Percentiles rank a stretch among this genome's conserved stretches.
Evolutionary conservation across 1,140 invertebrate genomes (phyloP).

Genomic region (Brachionus sp.): DNA sequence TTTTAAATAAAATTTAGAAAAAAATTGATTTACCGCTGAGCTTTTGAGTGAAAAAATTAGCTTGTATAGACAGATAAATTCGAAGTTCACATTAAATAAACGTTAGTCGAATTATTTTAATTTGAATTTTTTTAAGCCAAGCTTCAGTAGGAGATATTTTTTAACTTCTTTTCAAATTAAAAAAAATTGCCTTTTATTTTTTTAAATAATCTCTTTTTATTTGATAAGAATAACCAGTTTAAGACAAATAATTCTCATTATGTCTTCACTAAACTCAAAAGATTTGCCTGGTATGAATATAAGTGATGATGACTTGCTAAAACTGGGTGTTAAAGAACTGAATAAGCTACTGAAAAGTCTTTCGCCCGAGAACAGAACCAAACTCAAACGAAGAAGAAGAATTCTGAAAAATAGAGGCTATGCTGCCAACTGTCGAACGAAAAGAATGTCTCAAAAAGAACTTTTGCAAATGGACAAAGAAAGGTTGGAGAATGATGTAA

Average conservation of each 20-base stretch:
- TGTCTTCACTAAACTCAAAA: background rate
- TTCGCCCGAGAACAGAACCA: constrained; percentile 79
- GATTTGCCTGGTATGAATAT: background rate
- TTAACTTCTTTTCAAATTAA: background rate
- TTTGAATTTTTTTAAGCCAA: background rate
- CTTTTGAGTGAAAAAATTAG: too few relatives aligned
- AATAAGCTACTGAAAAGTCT: constrained; percentile 88
- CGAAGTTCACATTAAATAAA: too few relatives aligned
- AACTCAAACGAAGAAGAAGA: constrained; percentile 88
- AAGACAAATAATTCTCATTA: background rate
- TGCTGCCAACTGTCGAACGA: constrained; percentile 86
- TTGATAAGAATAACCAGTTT: background rate
- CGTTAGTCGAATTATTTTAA: too few relatives aligned
- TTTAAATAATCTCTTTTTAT: background rate
- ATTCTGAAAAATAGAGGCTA: constrained; percentile 98
- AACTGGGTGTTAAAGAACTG: constrained; percentile 84
- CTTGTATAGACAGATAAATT: too few relatives aligned
- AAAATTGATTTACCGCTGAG: background rate
- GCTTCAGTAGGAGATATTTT: background rate
- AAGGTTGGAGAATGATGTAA: constrained; percentile 61
- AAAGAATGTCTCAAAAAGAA: constrained; percentile 58
- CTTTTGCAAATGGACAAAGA: constrained; percentile 69
- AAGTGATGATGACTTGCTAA: constrained; percentile 78
- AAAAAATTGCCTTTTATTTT: too few relatives aligned
- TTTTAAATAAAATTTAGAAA: background rate